Conservation (phyloP, 2,797 vertebrate genomes). For the Chelmon rostratus region DNA sequence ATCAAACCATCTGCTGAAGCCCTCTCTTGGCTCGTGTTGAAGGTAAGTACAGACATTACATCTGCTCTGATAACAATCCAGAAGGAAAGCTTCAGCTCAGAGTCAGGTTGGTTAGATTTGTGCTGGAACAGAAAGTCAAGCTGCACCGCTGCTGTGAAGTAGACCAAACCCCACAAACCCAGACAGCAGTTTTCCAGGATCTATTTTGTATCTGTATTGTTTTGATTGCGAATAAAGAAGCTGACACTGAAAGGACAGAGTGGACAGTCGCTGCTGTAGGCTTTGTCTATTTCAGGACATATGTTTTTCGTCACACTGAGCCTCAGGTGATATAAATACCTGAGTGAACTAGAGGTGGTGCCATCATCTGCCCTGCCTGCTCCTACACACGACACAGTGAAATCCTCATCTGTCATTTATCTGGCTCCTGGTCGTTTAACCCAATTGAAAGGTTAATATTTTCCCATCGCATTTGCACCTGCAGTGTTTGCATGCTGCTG, state of each 20-base stretch:
- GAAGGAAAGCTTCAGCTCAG: not conserved
- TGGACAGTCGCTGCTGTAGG: not conserved
- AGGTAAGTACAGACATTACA: slow-evolving; percentile 50
- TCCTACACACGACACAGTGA: not conserved
- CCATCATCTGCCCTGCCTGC: slow-evolving; percentile 3
- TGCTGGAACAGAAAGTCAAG: slow-evolving; percentile 26
- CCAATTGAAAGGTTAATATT: not conserved
- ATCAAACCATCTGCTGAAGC: slow-evolving; percentile 42
- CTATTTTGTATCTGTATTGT: not conserved
- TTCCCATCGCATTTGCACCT: not conserved
- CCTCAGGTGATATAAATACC: slow-evolving; percentile 38
- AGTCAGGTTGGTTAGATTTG: not conserved
- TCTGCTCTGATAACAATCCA: not conserved
- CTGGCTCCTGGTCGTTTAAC: not conserved
- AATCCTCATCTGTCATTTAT: not conserved
- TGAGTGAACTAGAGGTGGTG: not conserved
- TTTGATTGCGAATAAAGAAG: not conserved
- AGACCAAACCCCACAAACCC: not conserved
- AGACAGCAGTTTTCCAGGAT: not conserved
- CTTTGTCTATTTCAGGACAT: slow-evolving; percentile 19
- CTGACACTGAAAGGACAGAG: not conserved
- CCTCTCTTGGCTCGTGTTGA: slow-evolving; percentile 17
- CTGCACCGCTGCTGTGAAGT: not conserved
- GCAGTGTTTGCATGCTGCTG: not conserved
- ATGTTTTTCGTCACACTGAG: slow-evolving; percentile 15